phyloP scores from a whole-genome alignment of 1,140 invertebrate genomes.

The Holcopasites calliopsidis region DNA sequence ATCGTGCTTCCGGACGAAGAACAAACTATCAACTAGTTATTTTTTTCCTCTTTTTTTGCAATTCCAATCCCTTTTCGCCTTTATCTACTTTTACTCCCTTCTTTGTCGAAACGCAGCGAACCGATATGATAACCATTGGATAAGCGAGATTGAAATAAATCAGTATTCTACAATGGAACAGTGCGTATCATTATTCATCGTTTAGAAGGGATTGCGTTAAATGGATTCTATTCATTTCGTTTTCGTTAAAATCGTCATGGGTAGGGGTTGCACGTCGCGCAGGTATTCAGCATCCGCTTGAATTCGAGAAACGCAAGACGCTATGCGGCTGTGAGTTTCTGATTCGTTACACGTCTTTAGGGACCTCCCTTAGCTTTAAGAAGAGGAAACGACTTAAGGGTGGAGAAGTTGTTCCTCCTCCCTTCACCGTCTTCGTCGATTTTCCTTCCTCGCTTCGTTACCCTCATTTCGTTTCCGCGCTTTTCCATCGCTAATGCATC shows the following conservation, averaged over 20 bases:
- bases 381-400: conserved; percentile 48
- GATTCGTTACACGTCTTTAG: conserved; percentile 71
- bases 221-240: not conserved
- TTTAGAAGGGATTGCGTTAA: not conserved
- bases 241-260: not conserved
- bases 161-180: conserved; percentile 19
- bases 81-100: too few relatives aligned
- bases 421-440: conserved; percentile 50
- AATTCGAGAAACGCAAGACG: not conserved
- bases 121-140: not conserved
- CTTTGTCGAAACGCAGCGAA: not conserved
- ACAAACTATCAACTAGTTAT: not conserved
- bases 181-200: not conserved
- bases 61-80: not conserved
- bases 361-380: conserved; percentile 22
- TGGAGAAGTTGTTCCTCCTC: conserved; percentile 21
- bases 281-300: not conserved
- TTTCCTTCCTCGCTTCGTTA: conserved; percentile 67
- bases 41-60: too few relatives aligned
- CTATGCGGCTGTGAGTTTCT: conserved; percentile 1
- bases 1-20: not conserved
- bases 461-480: conserved; percentile 62
- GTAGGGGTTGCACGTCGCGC: not conserved
- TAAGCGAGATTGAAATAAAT: conserved; percentile 12
- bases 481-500: conserved; percentile 72